Evolutionary conservation across 2,888 invertebrate genomes (phyloP).

Genomic region (Oligia latruncula): DNA sequence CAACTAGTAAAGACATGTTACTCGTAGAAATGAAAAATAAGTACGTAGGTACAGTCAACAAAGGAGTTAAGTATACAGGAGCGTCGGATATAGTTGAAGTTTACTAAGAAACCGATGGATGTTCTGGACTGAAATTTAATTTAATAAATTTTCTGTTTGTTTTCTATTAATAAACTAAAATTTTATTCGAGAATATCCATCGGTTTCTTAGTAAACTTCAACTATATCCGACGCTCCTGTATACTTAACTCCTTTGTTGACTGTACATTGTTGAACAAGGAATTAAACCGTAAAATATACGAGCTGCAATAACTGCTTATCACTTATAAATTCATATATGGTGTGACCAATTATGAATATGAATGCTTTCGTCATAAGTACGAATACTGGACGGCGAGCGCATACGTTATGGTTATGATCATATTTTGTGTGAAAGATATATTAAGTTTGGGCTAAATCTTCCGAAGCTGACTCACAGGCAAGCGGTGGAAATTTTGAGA

Average conservation of each 20-base stretch:
- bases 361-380: constrained; percentile 24
- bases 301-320: constrained; percentile 31
- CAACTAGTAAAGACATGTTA: neutral
- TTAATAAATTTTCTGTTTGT: too few species aligned
- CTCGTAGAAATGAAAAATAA: constrained; percentile 4
- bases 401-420: constrained; percentile 9
- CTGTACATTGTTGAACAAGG: constrained; percentile 18
- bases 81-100: too few species aligned
- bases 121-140: too few species aligned
- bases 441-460: constrained; percentile 23
- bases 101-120: too few species aligned
- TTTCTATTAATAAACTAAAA: too few species aligned
- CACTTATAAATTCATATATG: constrained; percentile 18
- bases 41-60: neutral
- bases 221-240: too few species aligned
- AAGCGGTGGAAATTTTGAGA: constrained; percentile 24
- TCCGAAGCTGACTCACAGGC: constrained; percentile 39
- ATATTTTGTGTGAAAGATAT: constrained; percentile 29
- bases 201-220: too few species aligned
- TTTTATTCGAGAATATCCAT: too few species aligned
- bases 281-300: constrained; percentile 20
- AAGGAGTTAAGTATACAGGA: too few species aligned
- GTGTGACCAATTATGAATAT: constrained; percentile 43
- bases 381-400: constrained; percentile 3
- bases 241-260: too few species aligned